Evolutionary conservation across 2,888 invertebrate genomes (phyloP).

Genomic region (Hypena proboscidalis): DNA sequence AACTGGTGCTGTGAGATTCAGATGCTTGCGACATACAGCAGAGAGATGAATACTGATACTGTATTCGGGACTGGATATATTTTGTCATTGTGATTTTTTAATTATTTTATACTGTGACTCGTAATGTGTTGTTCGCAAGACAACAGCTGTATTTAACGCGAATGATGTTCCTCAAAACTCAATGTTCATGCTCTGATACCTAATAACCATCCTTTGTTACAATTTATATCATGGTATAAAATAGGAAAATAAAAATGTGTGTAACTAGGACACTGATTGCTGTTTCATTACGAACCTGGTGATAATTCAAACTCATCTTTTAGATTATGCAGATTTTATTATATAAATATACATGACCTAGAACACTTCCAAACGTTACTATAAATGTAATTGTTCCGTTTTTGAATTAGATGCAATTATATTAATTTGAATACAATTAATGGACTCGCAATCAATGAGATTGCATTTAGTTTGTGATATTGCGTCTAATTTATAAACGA

Average conservation of each 20-base stretch:
- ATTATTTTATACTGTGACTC: slow-evolving; percentile 68
- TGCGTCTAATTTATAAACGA: slow-evolving; percentile 38
- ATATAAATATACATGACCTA: slow-evolving; percentile 67
- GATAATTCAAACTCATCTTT: slow-evolving; percentile 45
- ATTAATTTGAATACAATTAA: slow-evolving; percentile 9
- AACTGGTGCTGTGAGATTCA: slow-evolving; percentile 82
- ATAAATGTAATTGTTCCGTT: slow-evolving; percentile 36
- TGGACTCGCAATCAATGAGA: slow-evolving; percentile 22
- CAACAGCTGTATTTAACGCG: slow-evolving; percentile 69
- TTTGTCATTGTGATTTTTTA: slow-evolving; percentile 64
- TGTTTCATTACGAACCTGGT: slow-evolving; percentile 65
- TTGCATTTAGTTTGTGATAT: slow-evolving; percentile 17
- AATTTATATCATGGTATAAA: slow-evolving; percentile 81
- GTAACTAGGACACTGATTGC: slow-evolving; percentile 75
- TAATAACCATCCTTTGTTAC: slow-evolving; percentile 81
- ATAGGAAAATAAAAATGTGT: slow-evolving; percentile 82
- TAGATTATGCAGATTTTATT: slow-evolving; percentile 68
- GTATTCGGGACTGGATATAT: slow-evolving; percentile 70
- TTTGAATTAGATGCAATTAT: slow-evolving; percentile 36
- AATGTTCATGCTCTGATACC: slow-evolving; percentile 64
- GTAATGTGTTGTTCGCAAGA: slow-evolving; percentile 73
- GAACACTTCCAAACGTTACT: slow-evolving; percentile 58
- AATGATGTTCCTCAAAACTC: slow-evolving; percentile 79
- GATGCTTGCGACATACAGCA: slow-evolving; percentile 75
- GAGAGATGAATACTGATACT: slow-evolving; percentile 55